Percentiles rank a stretch among this genome's conserved stretches.
These are phyloP conservation scores for Mionectes olivaceus DNA, from an alignment of 2,797 vertebrate genomes.

Conservation along the genomic window DNA sequence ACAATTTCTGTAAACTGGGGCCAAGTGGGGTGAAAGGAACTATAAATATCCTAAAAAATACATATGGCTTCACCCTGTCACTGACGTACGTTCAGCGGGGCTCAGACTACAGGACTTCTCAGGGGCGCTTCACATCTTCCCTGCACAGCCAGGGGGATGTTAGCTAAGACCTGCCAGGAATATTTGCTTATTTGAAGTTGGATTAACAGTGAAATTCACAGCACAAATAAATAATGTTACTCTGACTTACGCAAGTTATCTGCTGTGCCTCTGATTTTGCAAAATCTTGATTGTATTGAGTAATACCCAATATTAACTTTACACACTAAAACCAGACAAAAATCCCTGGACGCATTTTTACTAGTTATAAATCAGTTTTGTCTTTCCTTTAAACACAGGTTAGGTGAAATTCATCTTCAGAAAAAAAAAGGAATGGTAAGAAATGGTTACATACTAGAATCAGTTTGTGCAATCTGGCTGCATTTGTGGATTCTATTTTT, in stretches of 20 bases:
- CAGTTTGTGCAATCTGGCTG: conserved; percentile 40
- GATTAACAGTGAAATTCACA: conserved; percentile 40
- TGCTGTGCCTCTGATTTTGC: conserved; percentile 1
- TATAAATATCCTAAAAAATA: conserved; percentile 67
- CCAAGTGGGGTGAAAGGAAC: conserved; percentile 61
- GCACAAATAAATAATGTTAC: conserved; percentile 31
- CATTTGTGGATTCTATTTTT: conserved; percentile 68
- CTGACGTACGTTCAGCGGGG: not conserved
- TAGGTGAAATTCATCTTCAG: not conserved
- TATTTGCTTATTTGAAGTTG: conserved; percentile 60
- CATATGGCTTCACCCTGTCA: conserved; percentile 19
- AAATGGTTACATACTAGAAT: conserved; percentile 44
- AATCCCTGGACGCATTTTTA: not conserved
- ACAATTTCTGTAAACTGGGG: conserved; percentile 71
- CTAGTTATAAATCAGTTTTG: not conserved
- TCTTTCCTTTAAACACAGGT: not conserved
- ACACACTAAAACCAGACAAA: not conserved
- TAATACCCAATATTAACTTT: not conserved
- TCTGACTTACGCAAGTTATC: conserved; percentile 26
- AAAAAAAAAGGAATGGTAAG: not conserved
- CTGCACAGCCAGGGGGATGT: conserved; percentile 46
- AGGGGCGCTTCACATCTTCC: conserved; percentile 57
- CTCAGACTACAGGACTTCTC: conserved; percentile 56
- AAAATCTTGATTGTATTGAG: not conserved
- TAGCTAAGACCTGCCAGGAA: conserved; percentile 49